Conservation (phyloP, 2,888 invertebrate genomes). For the Sesia bembeciformis region DNA sequence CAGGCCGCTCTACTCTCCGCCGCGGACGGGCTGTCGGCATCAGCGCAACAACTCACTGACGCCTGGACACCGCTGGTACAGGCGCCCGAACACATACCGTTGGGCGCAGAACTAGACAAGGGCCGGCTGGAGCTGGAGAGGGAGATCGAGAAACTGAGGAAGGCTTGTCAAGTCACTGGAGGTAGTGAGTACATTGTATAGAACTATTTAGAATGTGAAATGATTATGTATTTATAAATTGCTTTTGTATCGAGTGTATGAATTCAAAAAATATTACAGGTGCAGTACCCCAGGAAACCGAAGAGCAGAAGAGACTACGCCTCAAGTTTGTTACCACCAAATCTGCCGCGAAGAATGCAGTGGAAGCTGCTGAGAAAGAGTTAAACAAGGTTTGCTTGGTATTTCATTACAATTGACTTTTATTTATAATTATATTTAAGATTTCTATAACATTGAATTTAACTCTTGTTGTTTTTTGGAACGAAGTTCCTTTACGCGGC, state of each 20-base stretch:
- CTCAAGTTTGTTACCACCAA: conserved; percentile 4
- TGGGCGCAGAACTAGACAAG: not conserved
- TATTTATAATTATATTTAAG: no score
- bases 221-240: no score
- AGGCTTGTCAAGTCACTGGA: not conserved
- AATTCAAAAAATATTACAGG: no score
- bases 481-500: no score
- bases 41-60: conserved; percentile 12
- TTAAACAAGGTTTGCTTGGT: conserved; percentile 1
- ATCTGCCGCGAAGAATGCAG: not conserved
- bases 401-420: not conserved
- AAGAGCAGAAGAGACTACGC: not conserved
- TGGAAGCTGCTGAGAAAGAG: conserved; percentile 1
- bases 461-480: no score
- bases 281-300: no score
- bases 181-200: not conserved
- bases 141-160: not conserved
- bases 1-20: conserved; percentile 20
- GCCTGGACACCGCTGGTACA: conserved; percentile 9
- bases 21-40: conserved; percentile 14
- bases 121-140: not conserved
- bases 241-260: no score
- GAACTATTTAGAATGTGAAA: no score
- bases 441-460: no score
- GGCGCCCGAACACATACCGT: not conserved